Evolutionary conservation across 2,888 invertebrate genomes (phyloP), one percentile per base, ranked within the genome.

Genomic region (Agrochola circellaris): DNA sequence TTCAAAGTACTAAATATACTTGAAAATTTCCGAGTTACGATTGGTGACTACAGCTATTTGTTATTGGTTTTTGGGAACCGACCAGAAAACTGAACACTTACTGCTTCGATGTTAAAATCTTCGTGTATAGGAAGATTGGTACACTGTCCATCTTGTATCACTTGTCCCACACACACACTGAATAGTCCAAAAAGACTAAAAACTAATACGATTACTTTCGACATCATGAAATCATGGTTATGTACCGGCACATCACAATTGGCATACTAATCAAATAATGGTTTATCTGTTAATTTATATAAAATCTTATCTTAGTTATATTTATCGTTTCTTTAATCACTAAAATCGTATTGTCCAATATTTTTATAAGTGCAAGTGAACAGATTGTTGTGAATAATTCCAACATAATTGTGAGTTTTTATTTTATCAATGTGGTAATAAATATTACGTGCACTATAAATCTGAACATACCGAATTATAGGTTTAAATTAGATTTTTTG

Each of bases 181-280:
- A 94, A 78, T 51, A 93, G 86, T 88, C 93, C 92, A 71, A 93
- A 17, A 20, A 93, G 77, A 88, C 91, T 89, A 87, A 94, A 83
- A 87, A 94, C 88, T 90, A 95, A 68, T 71, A 92, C 72, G 77
- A 89, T 85, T 80, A 89, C 85, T 81, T 89, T 92, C 64, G 78
- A 89, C 93, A 95, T 95, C 83, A 90, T 93, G 89, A 91, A 88
- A 93, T 93, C 95, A 95, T 95, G 82, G 84, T 92, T 89, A 75
- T 68, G 67, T 77, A 48, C 68, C 71, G 75, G 83, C 91, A 91
- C 92, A 83, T 77, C 90, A 91, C 92, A 88, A 89, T 83, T 88
- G 84, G 89, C 89, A 82, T 84, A 89, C 89, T 88, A 90, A 90
- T 90, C 82, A 92, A 94, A 92, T 94, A 91, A 73, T 84, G 56